Conservation (phyloP, 2,113 vertebrate species). For the Marmota monax region DNA sequence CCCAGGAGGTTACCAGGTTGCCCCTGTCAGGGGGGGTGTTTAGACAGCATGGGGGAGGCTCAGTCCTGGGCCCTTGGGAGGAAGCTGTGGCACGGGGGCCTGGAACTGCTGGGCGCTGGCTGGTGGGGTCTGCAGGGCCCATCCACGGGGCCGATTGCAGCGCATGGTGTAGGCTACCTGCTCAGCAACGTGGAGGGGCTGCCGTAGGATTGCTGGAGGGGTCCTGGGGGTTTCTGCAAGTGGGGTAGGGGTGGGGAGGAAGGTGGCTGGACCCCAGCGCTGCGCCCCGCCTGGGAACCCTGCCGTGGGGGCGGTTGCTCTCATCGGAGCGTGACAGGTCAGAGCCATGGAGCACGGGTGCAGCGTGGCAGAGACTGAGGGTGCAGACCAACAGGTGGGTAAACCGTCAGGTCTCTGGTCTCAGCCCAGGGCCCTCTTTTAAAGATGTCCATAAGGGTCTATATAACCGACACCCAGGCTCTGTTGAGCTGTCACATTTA, state of each 20-base stretch:
- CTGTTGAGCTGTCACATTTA: not conserved
- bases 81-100: not conserved
- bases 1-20: too few species aligned
- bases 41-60: too few species aligned
- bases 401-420: not conserved
- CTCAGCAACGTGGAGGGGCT: too few species aligned
- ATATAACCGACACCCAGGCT: not conserved
- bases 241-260: too few species aligned
- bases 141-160: too few species aligned
- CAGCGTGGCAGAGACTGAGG: too few species aligned
- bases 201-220: too few species aligned
- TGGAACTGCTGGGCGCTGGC: not conserved
- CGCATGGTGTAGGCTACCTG: rapidly evolving
- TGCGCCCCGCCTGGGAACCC: too few species aligned
- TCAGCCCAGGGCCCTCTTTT: not conserved
- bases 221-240: rapidly evolving
- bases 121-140: too few species aligned
- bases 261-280: too few species aligned
- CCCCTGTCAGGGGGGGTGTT: not conserved
- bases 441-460: not conserved
- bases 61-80: not conserved
- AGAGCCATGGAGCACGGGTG: rapidly evolving
- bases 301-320: not conserved
- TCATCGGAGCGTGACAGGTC: rapidly evolving
- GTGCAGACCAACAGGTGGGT: too few species aligned